Percentiles rank a stretch among this genome's conserved stretches.
phyloP scores from a whole-genome alignment of 2,113 vertebrate species.

The Axis porcinus region DNA sequence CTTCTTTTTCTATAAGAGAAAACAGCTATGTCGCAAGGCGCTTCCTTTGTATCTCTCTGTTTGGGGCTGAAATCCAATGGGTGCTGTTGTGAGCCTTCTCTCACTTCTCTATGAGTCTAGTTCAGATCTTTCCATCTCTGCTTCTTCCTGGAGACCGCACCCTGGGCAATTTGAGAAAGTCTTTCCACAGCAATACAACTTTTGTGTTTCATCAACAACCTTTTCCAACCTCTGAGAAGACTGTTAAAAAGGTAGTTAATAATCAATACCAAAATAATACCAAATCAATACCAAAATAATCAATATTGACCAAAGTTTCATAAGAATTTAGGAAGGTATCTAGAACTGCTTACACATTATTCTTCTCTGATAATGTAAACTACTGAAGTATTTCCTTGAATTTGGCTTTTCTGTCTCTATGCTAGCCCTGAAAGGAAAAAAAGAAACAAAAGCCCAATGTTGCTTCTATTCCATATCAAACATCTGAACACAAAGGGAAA shows the following conservation, averaged over 20 bases:
- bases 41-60: not conserved
- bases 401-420: not conserved
- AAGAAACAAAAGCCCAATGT: not conserved
- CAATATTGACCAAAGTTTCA: not conserved
- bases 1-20: not conserved
- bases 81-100: not conserved
- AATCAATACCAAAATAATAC: not conserved
- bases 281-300: not conserved
- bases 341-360: not conserved
- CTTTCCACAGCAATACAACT: not conserved
- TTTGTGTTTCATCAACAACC: not conserved
- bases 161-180: not conserved
- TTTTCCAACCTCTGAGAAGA: not conserved
- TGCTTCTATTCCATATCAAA: not conserved
- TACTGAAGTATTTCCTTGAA: not conserved
- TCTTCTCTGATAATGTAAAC: not conserved
- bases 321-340: not conserved
- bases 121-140: not conserved
- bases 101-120: not conserved
- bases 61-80: not conserved
- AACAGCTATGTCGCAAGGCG: not conserved
- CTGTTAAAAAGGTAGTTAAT: not conserved
- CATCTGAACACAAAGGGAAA: not conserved
- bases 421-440: accelerated
- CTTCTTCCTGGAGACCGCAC: not conserved